A percentile compares a stretch with the other conserved stretches of the same genome.
phyloP scores from a whole-genome alignment of 2,797 vertebrate species.

The Epinephelus awoara region DNA sequence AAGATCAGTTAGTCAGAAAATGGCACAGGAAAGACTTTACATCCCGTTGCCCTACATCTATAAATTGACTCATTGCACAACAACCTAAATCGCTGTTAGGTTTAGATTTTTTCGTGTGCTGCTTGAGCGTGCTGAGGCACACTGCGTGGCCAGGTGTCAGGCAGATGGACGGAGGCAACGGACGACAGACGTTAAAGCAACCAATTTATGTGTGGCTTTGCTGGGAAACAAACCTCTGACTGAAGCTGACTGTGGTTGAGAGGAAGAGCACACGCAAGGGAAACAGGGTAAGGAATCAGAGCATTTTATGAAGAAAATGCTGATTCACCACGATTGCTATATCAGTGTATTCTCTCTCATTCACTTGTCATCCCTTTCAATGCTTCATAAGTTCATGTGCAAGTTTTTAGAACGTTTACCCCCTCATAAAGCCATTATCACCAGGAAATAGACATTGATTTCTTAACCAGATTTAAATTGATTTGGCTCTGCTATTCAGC shows the following conservation, averaged over 20 bases:
- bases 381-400: conserved; percentile 2
- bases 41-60: conserved; percentile 22
- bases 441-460: conserved; percentile 19
- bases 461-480: conserved; percentile 19
- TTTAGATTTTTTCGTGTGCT: conserved; percentile 26
- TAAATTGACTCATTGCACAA: conserved; percentile 39
- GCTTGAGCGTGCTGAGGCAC: conserved; percentile 10
- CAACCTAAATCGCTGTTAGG: conserved; percentile 12
- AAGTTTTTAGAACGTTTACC: conserved; percentile 7
- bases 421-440: not conserved
- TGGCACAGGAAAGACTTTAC: not conserved
- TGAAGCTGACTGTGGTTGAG: conserved; percentile 11
- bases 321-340: not conserved
- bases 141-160: conserved; percentile 21
- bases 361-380: not conserved
- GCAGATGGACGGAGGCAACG: conserved; percentile 37
- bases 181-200: conserved; percentile 20
- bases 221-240: conserved; percentile 15
- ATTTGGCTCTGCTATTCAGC: not conserved
- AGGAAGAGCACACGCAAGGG: not conserved
- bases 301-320: not conserved
- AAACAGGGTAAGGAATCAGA: not conserved
- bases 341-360: not conserved
- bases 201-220: conserved; percentile 26
- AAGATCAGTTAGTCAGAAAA: conserved; percentile 29